Conservation (phyloP, 2,113 vertebrate genomes). For the Osmerus eperlanus region DNA sequence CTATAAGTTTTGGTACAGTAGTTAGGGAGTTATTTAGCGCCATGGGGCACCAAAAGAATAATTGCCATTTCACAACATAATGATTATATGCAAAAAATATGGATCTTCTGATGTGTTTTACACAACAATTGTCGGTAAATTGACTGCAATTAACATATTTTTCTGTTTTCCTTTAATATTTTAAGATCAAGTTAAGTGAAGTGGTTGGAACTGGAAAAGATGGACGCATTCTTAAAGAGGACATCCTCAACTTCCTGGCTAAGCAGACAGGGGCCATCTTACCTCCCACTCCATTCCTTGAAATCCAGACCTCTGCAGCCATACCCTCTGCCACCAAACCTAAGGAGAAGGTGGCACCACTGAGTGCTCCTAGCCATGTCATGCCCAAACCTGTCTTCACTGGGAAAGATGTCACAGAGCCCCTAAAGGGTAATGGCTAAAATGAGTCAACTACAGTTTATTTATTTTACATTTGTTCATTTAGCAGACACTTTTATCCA, state of each 20-base stretch:
- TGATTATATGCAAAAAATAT: no score
- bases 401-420: constrained; percentile 84
- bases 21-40: no score
- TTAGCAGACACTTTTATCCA: no score
- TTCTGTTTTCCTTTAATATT: constrained; percentile 9
- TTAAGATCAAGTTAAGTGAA: constrained; percentile 94
- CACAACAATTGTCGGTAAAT: no score
- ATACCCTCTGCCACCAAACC: constrained; percentile 35
- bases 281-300: constrained; percentile 82
- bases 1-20: no score
- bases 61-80: no score
- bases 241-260: constrained; percentile 91
- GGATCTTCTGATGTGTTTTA: no score
- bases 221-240: constrained; percentile 95
- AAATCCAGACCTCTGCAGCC: constrained; percentile 71
- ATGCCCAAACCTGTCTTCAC: constrained; percentile 71
- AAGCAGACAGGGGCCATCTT: constrained; percentile 95
- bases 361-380: constrained; percentile 36
- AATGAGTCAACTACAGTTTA: no score
- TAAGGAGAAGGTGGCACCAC: constrained; percentile 50
- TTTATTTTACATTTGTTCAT: no score
- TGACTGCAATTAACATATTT: no score
- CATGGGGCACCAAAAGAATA: no score
- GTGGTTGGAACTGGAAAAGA: constrained; percentile 92
- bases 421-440: constrained; percentile 81